These are phyloP conservation scores for Pseudotriccus pelzelni DNA, from an alignment of 2,797 vertebrate species.

Conservation along the genomic window DNA sequence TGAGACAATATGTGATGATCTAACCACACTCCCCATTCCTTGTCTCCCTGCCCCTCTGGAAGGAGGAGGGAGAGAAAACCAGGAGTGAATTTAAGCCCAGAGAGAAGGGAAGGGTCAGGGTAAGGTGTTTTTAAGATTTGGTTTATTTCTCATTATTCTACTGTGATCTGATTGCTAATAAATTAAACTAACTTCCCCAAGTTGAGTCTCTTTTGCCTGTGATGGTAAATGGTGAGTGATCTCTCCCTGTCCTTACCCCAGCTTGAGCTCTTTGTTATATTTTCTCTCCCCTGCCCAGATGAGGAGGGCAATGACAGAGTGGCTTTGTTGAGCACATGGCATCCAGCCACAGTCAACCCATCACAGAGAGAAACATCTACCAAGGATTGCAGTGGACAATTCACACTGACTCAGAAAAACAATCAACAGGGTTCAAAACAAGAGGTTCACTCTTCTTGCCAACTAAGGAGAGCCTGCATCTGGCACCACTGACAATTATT, in stretches of 20 bases:
- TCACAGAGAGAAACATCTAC: not conserved
- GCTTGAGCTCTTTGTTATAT: not conserved
- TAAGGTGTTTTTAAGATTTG: not conserved
- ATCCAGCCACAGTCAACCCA: not conserved
- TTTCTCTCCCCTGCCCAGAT: not conserved
- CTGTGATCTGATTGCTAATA: not conserved
- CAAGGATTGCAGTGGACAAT: not conserved
- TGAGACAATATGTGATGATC: not conserved
- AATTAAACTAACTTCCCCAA: not conserved
- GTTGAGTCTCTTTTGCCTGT: not conserved
- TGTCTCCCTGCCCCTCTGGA: not conserved
- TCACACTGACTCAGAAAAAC: not conserved
- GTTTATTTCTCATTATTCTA: not conserved
- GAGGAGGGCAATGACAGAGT: not conserved
- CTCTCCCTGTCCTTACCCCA: not conserved
- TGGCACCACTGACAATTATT: constrained; percentile 21
- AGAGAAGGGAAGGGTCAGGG: not conserved
- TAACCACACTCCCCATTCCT: not conserved
- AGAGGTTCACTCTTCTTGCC: not conserved
- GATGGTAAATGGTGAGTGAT: not conserved
- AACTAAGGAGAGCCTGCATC: not conserved
- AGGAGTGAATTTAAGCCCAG: not conserved
- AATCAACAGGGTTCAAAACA: not conserved
- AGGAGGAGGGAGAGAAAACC: not conserved
- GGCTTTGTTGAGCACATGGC: not conserved